A percentile compares a stretch with the other conserved stretches of the same genome.
These are phyloP conservation scores for Colostygia pectinataria DNA, from an alignment of 2,888 invertebrate genomes.

Conservation along the genomic window DNA sequence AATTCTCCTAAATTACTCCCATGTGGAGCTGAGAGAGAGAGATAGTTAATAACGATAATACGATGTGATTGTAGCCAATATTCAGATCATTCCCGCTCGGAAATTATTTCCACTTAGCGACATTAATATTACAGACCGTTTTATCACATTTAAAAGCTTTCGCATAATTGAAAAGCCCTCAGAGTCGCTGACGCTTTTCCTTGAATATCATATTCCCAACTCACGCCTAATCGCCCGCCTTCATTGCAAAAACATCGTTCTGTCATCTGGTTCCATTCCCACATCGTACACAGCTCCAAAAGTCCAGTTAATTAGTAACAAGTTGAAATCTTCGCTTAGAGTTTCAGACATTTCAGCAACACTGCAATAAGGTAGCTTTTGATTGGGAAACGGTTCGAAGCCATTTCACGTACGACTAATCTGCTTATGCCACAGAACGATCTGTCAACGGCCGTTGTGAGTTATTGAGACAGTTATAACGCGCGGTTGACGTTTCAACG, in stretches of 20 bases:
- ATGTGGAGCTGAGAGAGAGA: constrained; percentile 14
- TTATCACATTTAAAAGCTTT: constrained; percentile 23
- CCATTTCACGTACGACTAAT: constrained; percentile 44
- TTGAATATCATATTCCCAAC: constrained; percentile 47
- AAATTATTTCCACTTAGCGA: constrained; percentile 15
- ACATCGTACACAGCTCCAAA: constrained; percentile 24
- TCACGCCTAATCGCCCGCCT: constrained; percentile 45
- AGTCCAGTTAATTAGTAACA: constrained; percentile 60
- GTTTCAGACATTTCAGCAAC: constrained; percentile 31
- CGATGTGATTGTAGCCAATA: constrained; percentile 21
- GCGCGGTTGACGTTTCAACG: constrained; percentile 48
- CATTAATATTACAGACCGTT: constrained; percentile 17
- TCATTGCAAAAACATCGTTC: constrained; percentile 45
- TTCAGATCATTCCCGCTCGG: constrained; percentile 10
- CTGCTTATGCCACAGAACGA: constrained; percentile 49
- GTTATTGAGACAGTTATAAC: constrained; percentile 58
- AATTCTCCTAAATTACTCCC: constrained; percentile 21
- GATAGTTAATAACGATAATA: constrained; percentile 23
- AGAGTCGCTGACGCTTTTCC: constrained; percentile 35
- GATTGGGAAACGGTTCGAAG: constrained; percentile 45
- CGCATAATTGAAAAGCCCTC: constrained; percentile 27
- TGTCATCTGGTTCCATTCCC: constrained; percentile 52
- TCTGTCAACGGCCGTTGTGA: constrained; percentile 51
- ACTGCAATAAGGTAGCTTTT: constrained; percentile 47
- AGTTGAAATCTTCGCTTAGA: constrained; percentile 51